These are phyloP conservation scores for Piezodorus guildinii DNA, from an alignment of 1,140 invertebrate species.

Conservation along the genomic window DNA sequence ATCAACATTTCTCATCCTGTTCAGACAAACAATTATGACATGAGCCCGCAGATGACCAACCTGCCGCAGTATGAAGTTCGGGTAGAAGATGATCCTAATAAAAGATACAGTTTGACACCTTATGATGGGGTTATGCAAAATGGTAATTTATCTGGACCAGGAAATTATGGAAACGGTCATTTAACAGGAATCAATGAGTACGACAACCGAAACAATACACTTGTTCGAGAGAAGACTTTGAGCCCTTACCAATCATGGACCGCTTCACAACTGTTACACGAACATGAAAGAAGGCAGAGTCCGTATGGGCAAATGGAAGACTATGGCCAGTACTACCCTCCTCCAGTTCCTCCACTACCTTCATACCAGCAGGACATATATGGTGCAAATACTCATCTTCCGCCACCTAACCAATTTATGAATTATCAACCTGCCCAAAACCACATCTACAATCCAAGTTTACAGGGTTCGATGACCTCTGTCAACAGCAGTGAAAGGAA, in stretches of 20 bases:
- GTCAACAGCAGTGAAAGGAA: constrained; percentile 43
- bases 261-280: constrained; percentile 44
- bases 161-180: constrained; percentile 19
- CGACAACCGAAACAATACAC: constrained; percentile 30
- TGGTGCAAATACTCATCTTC: constrained; percentile 31
- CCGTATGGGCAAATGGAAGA: constrained; percentile 33
- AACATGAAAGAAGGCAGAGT: constrained; percentile 44
- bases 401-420: constrained; percentile 32
- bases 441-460: constrained; percentile 39
- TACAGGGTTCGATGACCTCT: constrained; percentile 42
- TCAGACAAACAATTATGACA: constrained; percentile 15
- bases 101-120: constrained; percentile 38
- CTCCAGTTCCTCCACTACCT: constrained; percentile 29
- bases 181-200: constrained; percentile 29
- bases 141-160: constrained; percentile 17
- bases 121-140: constrained; percentile 25
- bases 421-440: constrained; percentile 35
- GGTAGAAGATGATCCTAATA: constrained; percentile 34
- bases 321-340: constrained; percentile 25
- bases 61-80: constrained; percentile 31
- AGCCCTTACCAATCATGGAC: constrained; percentile 46
- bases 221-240: constrained; percentile 36
- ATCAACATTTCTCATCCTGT: constrained; percentile 24
- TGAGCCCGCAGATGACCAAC: constrained; percentile 15
- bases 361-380: constrained; percentile 26